Base-by-base conservation (phyloP, 2,888 invertebrate genomes). In the Tetranychus truncatus region DNA sequence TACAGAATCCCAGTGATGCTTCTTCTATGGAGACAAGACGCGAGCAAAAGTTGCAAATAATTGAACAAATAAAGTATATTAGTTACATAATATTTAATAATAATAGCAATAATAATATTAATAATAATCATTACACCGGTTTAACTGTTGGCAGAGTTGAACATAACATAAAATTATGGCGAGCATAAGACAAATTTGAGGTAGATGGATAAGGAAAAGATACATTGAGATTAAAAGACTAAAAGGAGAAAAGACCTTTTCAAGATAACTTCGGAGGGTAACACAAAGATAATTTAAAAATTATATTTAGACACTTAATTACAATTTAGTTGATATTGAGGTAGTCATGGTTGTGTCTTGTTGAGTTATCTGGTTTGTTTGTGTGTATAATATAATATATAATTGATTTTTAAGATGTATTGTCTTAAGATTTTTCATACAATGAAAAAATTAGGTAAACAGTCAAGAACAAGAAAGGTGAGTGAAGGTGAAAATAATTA, bases 111-210 rank as follows among this genome's bases (percentile, higher is more conserved):
- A 55, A 55, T 55, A 55, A 55, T 55, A 15, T 15, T 55, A 15
- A 55, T 55, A 55, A 55, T 55, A 55, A 55, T 55, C 55, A 55
- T 55, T 55, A 55, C 55, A 55, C 55, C 55, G 55, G 55, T 55
- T 55, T 55, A 55, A 55, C 9, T 55, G 55, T 55, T 55, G 55
- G 55, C 55, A 55, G 55, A 55, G 55, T 15, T 55, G 55, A 55
- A 55, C 55, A 55, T 34, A 34, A 34, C 34, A 34, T 34, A 34
- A 55, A 55, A 15, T 55, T 55, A 55, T 55, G 55, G 55, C 55
- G 2, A 55, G 55, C 55, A 55, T 55, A 55, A 55, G 55, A 55
- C 55, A 55, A 55, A 55, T 55, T 55, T 55, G 55, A 55, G 55
- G 55, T 55, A 55, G 15, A 34, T 34, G 34, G 34, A 34, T 34